Base-by-base conservation (phyloP, 2,888 invertebrate species). In the Muschampia plurimacula region DNA sequence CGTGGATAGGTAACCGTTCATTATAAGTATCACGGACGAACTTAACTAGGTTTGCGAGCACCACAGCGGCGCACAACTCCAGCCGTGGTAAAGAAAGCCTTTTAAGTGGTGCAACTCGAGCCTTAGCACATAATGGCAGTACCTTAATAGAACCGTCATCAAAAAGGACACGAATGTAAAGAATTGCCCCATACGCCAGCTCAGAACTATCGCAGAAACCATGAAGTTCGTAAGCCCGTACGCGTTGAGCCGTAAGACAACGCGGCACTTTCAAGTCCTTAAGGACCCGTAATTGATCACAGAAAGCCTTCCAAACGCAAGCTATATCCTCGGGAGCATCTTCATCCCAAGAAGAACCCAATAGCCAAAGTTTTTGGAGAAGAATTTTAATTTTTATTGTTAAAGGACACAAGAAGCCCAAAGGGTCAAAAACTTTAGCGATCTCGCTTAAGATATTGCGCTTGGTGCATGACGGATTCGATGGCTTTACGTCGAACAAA, bases 181-280 rank as follows among this genome's bases (percentile, higher is more conserved):
- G 74, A 10, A 72, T 76, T 7, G 77, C 77, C 8, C 76, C 76
- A 63, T 75, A 76, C 9, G 80, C 77, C 0, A 28, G 8, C 2
- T 69, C 64, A 0, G 78, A 79, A 12, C 79, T 78, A 68, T 79
- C 80, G 0, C 64, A 64, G 62, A 79, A 80, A 2, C 78, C 79
- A n/a, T 80, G 80, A 4, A 80, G 32, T 22, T 77, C 64, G 69
- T 22, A 77, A 62, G 1, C 68, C 28, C 9, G 32, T 28, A 57
- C 72, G 41, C 28, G 49, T 15, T 6, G 15, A 57, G 46, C 64
- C 9, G 65, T 32, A 13, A 75, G 49, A 46, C 64, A 46, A 0
- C 64, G 44, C 36, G 64, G 64, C 22, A 64, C 64, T 28, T 44
- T 64, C 12, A 64, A 39, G 44, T 44, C 44, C 12, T 44, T 9